Evolutionary conservation across 2,113 vertebrate genomes (phyloP), one percentile per base, ranked within the genome.

Genomic region (Sylvia atricapilla): DNA sequence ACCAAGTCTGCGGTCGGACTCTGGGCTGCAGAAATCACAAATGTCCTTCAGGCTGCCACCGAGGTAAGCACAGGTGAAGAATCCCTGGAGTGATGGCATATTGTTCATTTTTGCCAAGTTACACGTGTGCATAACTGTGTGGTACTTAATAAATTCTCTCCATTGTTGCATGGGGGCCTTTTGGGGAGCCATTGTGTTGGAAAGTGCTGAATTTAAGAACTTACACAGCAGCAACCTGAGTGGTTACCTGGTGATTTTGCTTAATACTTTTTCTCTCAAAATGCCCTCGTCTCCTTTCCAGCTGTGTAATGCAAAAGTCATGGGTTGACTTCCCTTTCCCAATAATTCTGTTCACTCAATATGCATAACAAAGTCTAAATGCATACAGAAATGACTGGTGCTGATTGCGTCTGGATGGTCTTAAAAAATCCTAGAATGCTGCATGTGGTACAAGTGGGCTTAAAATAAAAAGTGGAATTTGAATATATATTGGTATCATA

Each of bases 1-100:
- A 99, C 96, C 99, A 98, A 98, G 98, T 96, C 94, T 99, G 99
- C 23, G 98, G 98, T 39, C 98, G 99, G 41, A 98, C 98, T 31
- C 96, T 99, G 28, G 99, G 99, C 60, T 99, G 99, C 96, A 98
- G 99, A 69, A 99, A 99, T 98, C 99, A 99, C 97, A 99, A 99
- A 97, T 99, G 99, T 96, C 99, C 99, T 37, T 99, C 99, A 4
- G 98, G 98, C 80, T 99, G 99, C 94, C 99, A 99, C 95, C 99
- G 98, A 99, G 99, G 99, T 99, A 98, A 97, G 96, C 93, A 15
- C 7, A 55, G 39, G 15, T 41, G 59, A 75, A 92, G 25, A 67
- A 88, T 84, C 16, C 41, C 25, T 18, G 3, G 23, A 70, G 60
- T 33, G 50, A 28, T 63, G 35, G 35, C 72, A 60, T 75, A 30